A percentile compares a stretch with the other conserved stretches of the same genome.
Conservation (phyloP, 2,113 vertebrate genomes). For the Taurulus bubalis region DNA sequence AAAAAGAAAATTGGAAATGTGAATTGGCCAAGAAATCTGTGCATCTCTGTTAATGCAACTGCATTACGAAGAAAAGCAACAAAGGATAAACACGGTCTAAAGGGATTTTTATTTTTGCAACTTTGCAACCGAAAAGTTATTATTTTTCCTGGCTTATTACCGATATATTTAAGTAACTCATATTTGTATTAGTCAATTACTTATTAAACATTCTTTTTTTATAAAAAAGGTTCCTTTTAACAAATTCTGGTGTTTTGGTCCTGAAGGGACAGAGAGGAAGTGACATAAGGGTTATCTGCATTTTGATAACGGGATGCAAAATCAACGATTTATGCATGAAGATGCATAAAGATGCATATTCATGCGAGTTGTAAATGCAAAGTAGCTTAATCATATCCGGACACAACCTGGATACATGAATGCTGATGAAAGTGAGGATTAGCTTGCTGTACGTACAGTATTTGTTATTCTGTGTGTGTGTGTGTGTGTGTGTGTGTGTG, state of each 20-base stretch:
- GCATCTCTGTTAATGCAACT: not conserved
- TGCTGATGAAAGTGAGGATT: slow-evolving; percentile 9
- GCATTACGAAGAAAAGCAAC: not conserved
- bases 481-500: slow-evolving; percentile 2
- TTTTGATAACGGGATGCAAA: slow-evolving; percentile 12
- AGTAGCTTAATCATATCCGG: slow-evolving; percentile 21
- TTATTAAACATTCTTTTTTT: not conserved
- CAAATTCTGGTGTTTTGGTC: not conserved
- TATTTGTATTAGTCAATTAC: not conserved
- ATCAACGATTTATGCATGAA: slow-evolving; percentile 43
- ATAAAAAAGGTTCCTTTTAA: not conserved
- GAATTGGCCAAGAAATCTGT: not conserved
- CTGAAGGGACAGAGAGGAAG: not conserved
- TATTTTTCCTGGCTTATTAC: not conserved
- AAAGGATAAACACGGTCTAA: not conserved
- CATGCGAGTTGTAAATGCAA: slow-evolving; percentile 40
- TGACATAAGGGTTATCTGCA: slow-evolving; percentile 10
- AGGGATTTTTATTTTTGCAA: not conserved
- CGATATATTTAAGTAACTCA: not conserved
- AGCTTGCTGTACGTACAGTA: not conserved
- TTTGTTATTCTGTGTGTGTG: slow-evolving; percentile 8
- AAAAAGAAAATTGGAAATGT: no score
- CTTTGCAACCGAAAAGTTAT: not conserved
- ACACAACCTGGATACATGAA: slow-evolving; percentile 20
- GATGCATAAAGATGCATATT: slow-evolving; percentile 40